A percentile compares a stretch with the other conserved stretches of the same genome.
These are phyloP conservation scores for Scolopax mira DNA, from an alignment of 2,113 vertebrate genomes.

Conservation along the genomic window DNA sequence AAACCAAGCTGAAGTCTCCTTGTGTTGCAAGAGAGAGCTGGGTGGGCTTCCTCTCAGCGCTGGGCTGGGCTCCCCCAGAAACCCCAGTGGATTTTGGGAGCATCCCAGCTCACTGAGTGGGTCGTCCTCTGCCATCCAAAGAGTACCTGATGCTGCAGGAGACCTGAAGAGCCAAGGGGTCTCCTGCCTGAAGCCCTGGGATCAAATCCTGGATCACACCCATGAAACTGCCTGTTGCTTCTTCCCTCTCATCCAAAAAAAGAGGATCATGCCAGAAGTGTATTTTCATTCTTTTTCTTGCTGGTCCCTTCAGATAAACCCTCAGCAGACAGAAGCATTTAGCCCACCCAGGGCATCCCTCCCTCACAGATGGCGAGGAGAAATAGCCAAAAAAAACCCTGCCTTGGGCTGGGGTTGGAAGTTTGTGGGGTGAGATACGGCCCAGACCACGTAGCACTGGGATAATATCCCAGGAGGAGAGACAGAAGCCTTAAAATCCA, in stretches of 20 bases:
- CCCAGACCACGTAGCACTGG: background rate
- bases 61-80: background rate
- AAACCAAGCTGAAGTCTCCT: background rate
- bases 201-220: background rate
- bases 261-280: rapidly evolving
- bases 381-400: background rate
- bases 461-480: background rate
- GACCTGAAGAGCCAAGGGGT: background rate
- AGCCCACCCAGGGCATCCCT: background rate
- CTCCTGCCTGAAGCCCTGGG: background rate
- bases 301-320: background rate
- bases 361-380: background rate
- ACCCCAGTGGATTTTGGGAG: rapidly evolving
- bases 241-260: background rate
- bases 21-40: background rate
- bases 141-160: background rate
- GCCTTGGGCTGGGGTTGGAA: background rate
- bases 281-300: background rate
- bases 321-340: background rate
- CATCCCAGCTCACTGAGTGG: rapidly evolving
- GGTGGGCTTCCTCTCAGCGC: background rate
- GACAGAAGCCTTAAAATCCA: background rate
- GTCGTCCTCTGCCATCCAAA: background rate
- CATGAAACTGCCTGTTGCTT: background rate
- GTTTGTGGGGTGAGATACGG: background rate